These are phyloP conservation scores for Electrophaes corylata DNA, from an alignment of 2,888 invertebrate genomes.

Conservation along the genomic window DNA sequence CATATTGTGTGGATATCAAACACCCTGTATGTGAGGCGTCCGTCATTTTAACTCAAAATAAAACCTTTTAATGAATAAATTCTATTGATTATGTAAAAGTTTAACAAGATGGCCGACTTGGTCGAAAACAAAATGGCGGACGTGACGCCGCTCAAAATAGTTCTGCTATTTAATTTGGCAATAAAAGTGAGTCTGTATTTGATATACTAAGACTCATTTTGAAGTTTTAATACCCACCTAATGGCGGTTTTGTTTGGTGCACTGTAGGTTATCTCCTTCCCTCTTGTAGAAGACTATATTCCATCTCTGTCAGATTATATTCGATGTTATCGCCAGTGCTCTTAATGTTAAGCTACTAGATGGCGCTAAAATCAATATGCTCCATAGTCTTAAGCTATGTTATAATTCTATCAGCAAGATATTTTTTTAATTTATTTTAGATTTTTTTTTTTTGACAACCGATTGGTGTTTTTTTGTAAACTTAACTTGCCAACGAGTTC, in stretches of 20 bases:
- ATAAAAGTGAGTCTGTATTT: constrained; percentile 26
- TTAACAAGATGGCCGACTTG: constrained; percentile 3
- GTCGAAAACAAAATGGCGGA: constrained; percentile 36
- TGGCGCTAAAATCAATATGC: constrained; percentile 33
- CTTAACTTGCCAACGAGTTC: constrained; percentile 64
- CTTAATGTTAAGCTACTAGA: constrained; percentile 34
- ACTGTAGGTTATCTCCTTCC: constrained; percentile 39
- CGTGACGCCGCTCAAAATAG: constrained; percentile 39
- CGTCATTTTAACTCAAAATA: constrained; percentile 30
- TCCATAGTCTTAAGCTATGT: constrained; percentile 28
- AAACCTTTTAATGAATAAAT: background rate
- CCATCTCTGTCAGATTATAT: constrained; percentile 38
- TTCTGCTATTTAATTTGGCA: constrained; percentile 36
- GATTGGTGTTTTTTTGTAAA: constrained; percentile 43
- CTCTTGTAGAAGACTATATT: constrained; percentile 38
- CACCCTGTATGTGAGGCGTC: constrained; percentile 38
- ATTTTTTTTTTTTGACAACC: constrained; percentile 30
- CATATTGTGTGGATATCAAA: constrained; percentile 46
- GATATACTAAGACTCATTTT: constrained; percentile 26
- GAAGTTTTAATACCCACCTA: constrained; percentile 41
- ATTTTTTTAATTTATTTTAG: constrained; percentile 38
- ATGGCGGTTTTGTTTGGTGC: constrained; percentile 44
- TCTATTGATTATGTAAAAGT: background rate
- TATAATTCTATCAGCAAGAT: constrained; percentile 30
- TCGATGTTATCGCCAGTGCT: constrained; percentile 31